Evolutionary conservation across 2,888 invertebrate species (phyloP).

Genomic region (Charanyca ferruginea): DNA sequence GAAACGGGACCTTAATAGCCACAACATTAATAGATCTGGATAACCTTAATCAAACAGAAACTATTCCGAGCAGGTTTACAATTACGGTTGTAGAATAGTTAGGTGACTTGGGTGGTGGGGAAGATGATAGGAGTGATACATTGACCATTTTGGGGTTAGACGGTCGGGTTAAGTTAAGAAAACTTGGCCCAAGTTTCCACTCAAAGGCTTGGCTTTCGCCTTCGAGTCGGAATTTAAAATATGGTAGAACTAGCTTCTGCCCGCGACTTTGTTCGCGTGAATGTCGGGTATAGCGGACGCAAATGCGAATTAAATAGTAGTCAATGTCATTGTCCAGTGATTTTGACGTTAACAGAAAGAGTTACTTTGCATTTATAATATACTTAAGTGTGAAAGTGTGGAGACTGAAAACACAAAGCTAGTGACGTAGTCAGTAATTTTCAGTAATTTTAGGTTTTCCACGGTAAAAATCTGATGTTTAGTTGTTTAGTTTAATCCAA

Average conservation of each 20-base stretch:
- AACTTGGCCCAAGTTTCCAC: conserved; percentile 15
- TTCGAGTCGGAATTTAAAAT: not conserved
- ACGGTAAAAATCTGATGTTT: no score
- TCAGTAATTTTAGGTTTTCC: not conserved
- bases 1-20: conserved; percentile 26
- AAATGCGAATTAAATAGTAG: no score
- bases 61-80: conserved; percentile 38
- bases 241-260: not conserved
- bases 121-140: conserved; percentile 30
- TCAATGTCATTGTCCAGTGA: no score
- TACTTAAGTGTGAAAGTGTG: no score
- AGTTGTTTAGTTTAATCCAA: no score
- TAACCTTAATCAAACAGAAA: conserved; percentile 54
- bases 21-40: conserved; percentile 40
- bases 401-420: no score
- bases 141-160: conserved; percentile 18
- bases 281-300: not conserved
- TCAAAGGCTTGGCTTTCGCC: not conserved
- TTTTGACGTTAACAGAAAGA: no score
- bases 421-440: not conserved
- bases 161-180: conserved; percentile 2
- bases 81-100: conserved; percentile 31
- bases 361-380: no score
- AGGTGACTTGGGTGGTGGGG: not conserved
- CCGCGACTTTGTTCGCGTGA: not conserved